Evolutionary conservation across 2,888 invertebrate species (phyloP), one percentile per base, ranked within the genome.

Genomic region (Harpalus rubripes): DNA sequence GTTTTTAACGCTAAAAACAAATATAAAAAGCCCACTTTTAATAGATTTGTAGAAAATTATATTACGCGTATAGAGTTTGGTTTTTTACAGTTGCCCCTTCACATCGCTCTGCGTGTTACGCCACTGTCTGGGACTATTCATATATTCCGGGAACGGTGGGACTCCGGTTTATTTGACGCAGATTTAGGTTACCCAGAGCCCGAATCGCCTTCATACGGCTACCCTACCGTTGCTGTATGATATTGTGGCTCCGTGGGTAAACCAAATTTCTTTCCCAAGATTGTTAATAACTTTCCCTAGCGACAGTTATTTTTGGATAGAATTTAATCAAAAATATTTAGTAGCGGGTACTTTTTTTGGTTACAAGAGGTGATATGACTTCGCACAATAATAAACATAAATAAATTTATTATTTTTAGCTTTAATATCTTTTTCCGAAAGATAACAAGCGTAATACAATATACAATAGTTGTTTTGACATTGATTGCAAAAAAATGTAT

Each of bases 101-200:
- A 22, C 3, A 22, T 22, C 22, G 22, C 32, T 6, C 32, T 32
- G 5, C 32, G 5, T 32, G 4, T 32, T 1, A 32, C 32, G 32
- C 32, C 32, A 32, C 41, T 12, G 74, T 15, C 26, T n/a, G 52
- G 76, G 52, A 3, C 58, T 78, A 78, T 78, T 78, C 78, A 78
- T 78, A 78, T 78, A 78, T 78, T 59, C 78, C 58, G 78, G 56
- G 78, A 58, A 78, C 56, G 59, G 59, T 58, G 78, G 58, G 78
- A 78, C 78, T 56, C 32, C 59, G 72, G 80, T 61, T 61, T 80
- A 80, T 80, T 80, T 80, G 80, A 61, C 80, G 61, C 80, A 80
- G 80, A 80, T 80, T 80, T 61, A 80, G 80, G 80, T 80, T 80
- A 80, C 61, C 59, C 56, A 7, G 76, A 22, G 68, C 68, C 41